Base-by-base conservation (phyloP, 2,797 vertebrate genomes). In the Taeniopygia guttata region DNA sequence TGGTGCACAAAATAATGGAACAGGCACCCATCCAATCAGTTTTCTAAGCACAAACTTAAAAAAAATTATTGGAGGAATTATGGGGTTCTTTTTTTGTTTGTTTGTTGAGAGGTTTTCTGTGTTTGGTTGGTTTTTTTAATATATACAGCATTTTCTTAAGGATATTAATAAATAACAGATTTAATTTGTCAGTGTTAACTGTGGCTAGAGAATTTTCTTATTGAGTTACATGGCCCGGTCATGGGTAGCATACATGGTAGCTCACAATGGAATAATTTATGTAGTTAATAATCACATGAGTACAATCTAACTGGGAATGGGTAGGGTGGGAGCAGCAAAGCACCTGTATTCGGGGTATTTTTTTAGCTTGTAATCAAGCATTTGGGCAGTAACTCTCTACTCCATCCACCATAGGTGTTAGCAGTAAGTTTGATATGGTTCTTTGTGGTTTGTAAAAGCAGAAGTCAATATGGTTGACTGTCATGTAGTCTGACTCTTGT, bases 41-140 rank as follows among this genome's bases (percentile, higher is more conserved):
- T 63, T 29, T 17, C 5, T 48, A 58, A 51, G 7, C 38, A 19
- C 3, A 36, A 55, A 55, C 4, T 30, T 54, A 5, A 38, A 78
- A 75, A 68, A 72, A 9, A 2, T 36, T 59, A 8, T 4, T 11
- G 12, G 3, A 3, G 11, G 7, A 20, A 2, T 36, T 36, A 26
- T 16, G 3, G 2, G 9, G 1, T 5, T 25, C 10, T 13, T 60
- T 34, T 20, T 13, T 32, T 36, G 3, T 20, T 80, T 55, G 9
- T 27, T 38, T 26, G 15, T 40, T 56, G 27, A 38, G 27, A 11
- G 4, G 1, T 2, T 49, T 66, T 26, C 7, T n/a, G 3, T n/a
- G 4, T 49, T 59, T 42, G 8, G 2, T 56, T 29, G 40, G 14
- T 16, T 40, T 0, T 0, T 10, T 43, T 59, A 30, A 40, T 40